Evolutionary conservation across 2,797 vertebrate genomes (phyloP).

Genomic region (Ataeniobius toweri): DNA sequence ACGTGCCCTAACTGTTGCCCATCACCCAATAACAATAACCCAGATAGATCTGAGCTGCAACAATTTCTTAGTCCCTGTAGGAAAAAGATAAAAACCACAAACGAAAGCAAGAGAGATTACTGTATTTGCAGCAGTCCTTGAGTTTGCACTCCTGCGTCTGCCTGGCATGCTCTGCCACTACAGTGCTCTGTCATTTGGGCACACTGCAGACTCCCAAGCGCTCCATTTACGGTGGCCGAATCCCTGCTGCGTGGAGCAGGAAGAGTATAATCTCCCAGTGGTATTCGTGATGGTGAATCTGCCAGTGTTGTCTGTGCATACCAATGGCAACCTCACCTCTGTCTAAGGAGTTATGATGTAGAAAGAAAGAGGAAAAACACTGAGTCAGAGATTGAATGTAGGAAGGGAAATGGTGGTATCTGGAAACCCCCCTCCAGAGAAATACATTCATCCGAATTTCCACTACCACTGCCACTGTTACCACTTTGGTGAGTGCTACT

Average conservation of each 20-base stretch:
- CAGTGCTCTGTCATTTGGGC: constrained; percentile 66
- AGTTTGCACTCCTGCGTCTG: constrained; percentile 52
- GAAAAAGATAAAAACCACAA: constrained; percentile 46
- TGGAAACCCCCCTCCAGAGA: constrained; percentile 37
- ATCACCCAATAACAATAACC: constrained; percentile 51
- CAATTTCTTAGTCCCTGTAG: constrained; percentile 38
- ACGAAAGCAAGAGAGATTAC: constrained; percentile 65
- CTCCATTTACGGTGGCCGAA: constrained; percentile 71
- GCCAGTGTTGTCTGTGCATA: constrained; percentile 63
- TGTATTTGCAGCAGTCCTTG: constrained; percentile 65
- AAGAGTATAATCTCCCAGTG: constrained; percentile 75
- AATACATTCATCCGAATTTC: constrained; percentile 38
- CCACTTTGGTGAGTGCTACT: constrained; percentile 33
- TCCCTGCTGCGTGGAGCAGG: constrained; percentile 67
- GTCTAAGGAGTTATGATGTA: constrained; percentile 59
- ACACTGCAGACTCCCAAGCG: constrained; percentile 66
- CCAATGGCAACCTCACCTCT: constrained; percentile 73
- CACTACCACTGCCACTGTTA: constrained; percentile 32
- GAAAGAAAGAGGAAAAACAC: constrained; percentile 23
- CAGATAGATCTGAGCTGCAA: constrained; percentile 50
- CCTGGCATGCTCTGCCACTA: constrained; percentile 30
- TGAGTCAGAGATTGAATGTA: constrained; percentile 12
- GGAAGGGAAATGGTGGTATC: constrained; percentile 16
- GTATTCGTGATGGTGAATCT: constrained; percentile 72
- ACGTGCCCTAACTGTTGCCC: constrained; percentile 35